These are phyloP conservation scores for Ectemnius continuus DNA, from an alignment of 2,888 invertebrate genomes.

Conservation along the genomic window DNA sequence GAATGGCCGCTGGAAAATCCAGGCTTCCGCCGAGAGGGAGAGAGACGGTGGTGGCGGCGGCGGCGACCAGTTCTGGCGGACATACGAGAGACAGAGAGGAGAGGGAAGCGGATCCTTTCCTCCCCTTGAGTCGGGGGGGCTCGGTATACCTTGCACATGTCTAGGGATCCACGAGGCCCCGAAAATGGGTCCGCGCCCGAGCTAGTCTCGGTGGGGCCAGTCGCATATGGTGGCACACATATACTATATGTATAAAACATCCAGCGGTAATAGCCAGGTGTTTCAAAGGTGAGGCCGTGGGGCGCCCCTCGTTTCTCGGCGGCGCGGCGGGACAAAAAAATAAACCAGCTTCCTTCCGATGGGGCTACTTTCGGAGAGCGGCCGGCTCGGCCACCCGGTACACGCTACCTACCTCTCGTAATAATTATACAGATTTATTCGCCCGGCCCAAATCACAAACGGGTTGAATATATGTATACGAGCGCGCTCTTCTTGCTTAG, in stretches of 20 bases:
- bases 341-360: conserved; percentile 75
- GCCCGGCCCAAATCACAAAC: conserved; percentile 53
- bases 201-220: conserved; percentile 77
- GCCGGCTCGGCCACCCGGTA: conserved; percentile 50
- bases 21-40: conserved; percentile 10
- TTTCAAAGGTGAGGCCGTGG: conserved; percentile 75
- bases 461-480: conserved; percentile 38
- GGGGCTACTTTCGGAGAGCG: conserved; percentile 56
- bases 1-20: conserved; percentile 41
- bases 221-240: conserved; percentile 71
- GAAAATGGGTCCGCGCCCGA: conserved; percentile 75
- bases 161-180: conserved; percentile 65
- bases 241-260: conserved; percentile 62
- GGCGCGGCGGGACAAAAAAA: conserved; percentile 69
- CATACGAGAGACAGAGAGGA: conserved; percentile 17
- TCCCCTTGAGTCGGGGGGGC: conserved; percentile 20
- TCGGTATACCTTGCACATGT: conserved; percentile 68
- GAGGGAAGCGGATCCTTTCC: conserved; percentile 31
- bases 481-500: conserved; percentile 48
- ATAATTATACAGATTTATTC: conserved; percentile 71
- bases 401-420: conserved; percentile 51
- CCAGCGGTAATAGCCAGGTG: conserved; percentile 77
- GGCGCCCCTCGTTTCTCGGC: conserved; percentile 65
- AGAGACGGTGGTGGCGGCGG: conserved; percentile 24
- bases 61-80: conserved; percentile 24